phyloP scores from a whole-genome alignment of 2,888 invertebrate species.

The Blastobasis lacticolella region DNA sequence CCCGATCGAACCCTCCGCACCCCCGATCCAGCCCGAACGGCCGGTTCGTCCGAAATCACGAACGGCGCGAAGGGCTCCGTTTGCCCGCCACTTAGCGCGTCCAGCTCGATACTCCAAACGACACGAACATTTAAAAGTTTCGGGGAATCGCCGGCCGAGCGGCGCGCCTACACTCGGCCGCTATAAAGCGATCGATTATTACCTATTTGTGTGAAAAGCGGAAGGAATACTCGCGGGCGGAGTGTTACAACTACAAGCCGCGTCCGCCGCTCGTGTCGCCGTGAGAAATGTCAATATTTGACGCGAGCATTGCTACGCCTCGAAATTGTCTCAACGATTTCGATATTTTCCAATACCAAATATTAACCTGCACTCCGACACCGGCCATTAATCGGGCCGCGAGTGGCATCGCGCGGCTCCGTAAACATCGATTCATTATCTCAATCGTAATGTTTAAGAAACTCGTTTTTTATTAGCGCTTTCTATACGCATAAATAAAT shows the following conservation, averaged over 20 bases:
- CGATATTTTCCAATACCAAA: conserved; percentile 68
- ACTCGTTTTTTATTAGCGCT: conserved; percentile 70
- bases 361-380: conserved; percentile 22
- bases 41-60: conserved; percentile 33
- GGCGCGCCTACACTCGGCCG: conserved; percentile 53
- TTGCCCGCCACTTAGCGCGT: conserved; percentile 55
- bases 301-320: conserved; percentile 49
- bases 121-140: conserved; percentile 53
- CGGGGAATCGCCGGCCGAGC: conserved; percentile 57
- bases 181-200: conserved; percentile 73
- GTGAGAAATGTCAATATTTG: conserved; percentile 73
- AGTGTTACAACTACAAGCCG: conserved; percentile 49
- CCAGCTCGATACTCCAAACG: conserved; percentile 40
- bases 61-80: conserved; percentile 30
- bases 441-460: conserved; percentile 54
- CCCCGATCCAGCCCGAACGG: not conserved
- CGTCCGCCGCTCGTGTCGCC: conserved; percentile 44
- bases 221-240: conserved; percentile 50
- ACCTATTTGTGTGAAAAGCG: conserved; percentile 73
- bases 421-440: conserved; percentile 57
- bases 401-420: conserved; percentile 34
- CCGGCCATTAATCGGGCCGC: conserved; percentile 14
- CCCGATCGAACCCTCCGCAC: not conserved
- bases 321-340: conserved; percentile 70
- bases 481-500: conserved; percentile 67